phyloP scores from a whole-genome alignment of 2,113 vertebrate species.

The Varanus salvator region DNA sequence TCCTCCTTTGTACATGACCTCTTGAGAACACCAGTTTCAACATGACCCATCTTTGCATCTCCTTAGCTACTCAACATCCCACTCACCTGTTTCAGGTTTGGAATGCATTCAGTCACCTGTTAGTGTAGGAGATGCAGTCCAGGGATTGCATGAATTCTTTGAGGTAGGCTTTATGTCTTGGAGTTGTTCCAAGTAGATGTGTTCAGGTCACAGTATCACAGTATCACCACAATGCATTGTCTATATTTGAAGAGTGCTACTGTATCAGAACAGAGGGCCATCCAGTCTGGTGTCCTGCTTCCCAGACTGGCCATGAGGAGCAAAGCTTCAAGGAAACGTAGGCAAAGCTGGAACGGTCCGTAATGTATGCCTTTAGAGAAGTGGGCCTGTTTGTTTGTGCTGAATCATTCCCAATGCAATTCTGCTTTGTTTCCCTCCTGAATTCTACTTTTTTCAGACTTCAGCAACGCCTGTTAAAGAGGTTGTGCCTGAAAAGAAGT shows the following conservation, averaged over 20 bases:
- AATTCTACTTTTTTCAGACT: slow-evolving; percentile 46
- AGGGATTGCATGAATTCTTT: slow-evolving; percentile 11
- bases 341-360: background rate
- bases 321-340: background rate
- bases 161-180: slow-evolving; percentile 28
- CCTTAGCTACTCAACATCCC: slow-evolving; percentile 72
- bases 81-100: slow-evolving; percentile 52
- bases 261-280: background rate
- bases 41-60: background rate
- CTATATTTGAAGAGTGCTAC: too few species aligned
- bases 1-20: background rate
- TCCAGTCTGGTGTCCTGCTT: background rate
- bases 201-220: too few species aligned
- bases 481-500: background rate
- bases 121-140: slow-evolving; percentile 44
- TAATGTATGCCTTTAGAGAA: background rate
- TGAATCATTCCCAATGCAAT: slow-evolving; percentile 12
- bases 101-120: slow-evolving; percentile 57
- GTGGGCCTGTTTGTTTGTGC: background rate
- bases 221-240: background rate
- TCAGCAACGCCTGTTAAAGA: slow-evolving; percentile 38
- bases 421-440: slow-evolving; percentile 5
- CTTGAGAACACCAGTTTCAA: background rate
- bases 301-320: background rate
- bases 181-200: background rate